Evolutionary conservation across 2,888 invertebrate species (phyloP), one percentile per base, ranked within the genome.

Genomic region (Papilio gigon): DNA sequence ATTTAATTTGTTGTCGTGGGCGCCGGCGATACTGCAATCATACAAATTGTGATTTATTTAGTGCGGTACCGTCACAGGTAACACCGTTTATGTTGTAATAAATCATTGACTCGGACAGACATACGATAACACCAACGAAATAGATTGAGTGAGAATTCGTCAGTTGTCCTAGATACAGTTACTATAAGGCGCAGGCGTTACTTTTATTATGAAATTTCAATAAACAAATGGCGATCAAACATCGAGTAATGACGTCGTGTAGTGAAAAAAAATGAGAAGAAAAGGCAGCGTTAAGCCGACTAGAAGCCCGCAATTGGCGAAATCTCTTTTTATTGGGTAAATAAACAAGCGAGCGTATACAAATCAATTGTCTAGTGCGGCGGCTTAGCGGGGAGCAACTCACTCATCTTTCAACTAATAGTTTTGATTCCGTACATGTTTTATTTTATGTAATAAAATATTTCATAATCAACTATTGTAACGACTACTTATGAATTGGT

Each of bases 341-440:
- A 85, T 80, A 87, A 86, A 84, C 82, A 84, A 81, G 79, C 74
- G 73, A 76, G 78, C 74, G 78, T 77, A 83, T 77, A 85, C 84
- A 86, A 86, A 87, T 86, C 88, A 87, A 86, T 85, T 85, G 85
- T 82, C 84, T 83, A 72, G 78, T 73, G 73, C 74, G 75, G 70
- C 74, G 79, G 76, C 78, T 80, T 81, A 78, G 75, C 74, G 73
- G 70, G 71, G 72, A 72, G 70, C 37, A 71, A 69, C 69, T 68
- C 62, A 56, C 65, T 70, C 35, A 62, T 30, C 17, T 35, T 35
- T 56, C 4, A 50, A 22, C 14, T 14, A 44, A n/a, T 56, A 22
- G 60, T 50, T 47, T 37, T 27, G 70, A 71, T 73, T 77, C 74
- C 71, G 74, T 73, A 67, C 37, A 69, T 12, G 14, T 56, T 35